Evolutionary conservation across 2,797 vertebrate species (phyloP).

Genomic region (Trachops cirrhosus): DNA sequence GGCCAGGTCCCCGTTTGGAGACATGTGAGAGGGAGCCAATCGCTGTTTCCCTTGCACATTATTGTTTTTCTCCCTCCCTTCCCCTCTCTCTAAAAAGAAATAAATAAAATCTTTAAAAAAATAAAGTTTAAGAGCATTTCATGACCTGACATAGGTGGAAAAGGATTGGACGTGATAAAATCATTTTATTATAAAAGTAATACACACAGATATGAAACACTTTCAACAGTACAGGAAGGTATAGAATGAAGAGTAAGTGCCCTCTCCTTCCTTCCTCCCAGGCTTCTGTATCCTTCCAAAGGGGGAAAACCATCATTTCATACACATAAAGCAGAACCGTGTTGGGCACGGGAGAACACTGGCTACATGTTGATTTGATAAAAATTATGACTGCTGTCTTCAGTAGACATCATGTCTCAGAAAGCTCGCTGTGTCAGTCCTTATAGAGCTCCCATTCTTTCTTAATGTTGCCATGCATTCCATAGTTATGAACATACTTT

Average conservation of each 20-base stretch:
- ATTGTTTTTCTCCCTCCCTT: background rate
- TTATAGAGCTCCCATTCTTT: background rate
- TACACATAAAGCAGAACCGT: background rate
- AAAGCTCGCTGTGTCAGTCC: background rate
- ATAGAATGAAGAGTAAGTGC: background rate
- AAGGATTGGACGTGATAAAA: background rate
- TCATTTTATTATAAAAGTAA: background rate
- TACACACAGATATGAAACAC: background rate
- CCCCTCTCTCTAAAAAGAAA: background rate
- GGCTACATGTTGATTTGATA: background rate
- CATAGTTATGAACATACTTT: background rate
- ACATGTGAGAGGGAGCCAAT: background rate
- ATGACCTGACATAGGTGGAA: background rate
- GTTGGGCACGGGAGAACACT: background rate
- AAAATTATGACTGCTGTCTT: background rate
- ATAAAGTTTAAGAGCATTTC: background rate
- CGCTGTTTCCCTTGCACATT: background rate
- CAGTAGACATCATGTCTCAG: background rate
- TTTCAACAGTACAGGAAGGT: background rate
- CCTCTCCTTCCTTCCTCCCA: background rate
- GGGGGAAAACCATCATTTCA: background rate
- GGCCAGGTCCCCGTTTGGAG: background rate
- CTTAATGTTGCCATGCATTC: background rate
- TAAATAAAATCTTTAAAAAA: background rate
- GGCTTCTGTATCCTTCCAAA: background rate